Base-by-base conservation (phyloP, 2,888 invertebrate species). In the Conchocele bisecta region DNA sequence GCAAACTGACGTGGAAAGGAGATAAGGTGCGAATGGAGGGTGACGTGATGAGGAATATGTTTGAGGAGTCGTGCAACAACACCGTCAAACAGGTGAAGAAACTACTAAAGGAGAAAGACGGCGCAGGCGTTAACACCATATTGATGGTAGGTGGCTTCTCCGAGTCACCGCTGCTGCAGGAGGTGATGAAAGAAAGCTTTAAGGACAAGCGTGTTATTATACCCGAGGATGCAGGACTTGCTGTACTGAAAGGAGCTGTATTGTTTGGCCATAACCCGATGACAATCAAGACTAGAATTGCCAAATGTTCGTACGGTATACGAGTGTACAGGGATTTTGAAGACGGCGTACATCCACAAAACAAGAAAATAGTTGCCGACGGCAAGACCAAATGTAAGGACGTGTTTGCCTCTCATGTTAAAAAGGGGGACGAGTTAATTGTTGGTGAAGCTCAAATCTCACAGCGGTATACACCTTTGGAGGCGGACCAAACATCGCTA, bases 211-310 rank as follows among this genome's bases (percentile, higher is more conserved):
- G 76, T 11, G 46, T 83, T 1, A 79, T 81, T 20, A 78, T 79
- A 46, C 83, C 83, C 6, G 75, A 68, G 33, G 81, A 83, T 20
- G 79, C 81, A 11, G 80, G 80, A 11, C 51, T 83, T n/a, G 77
- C 73, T n/a, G 80, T 82, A 4, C 60, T 82, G 15, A 82, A 82
- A 50, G 82, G 82, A 15, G 82, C 80, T n/a, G 79, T 82, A 2
- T 51, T 80, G 13, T 80, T 69, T 75, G 82, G 80, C 4, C 79
- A 79, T 29, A 68, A 70, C 26, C 78, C 82, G 0, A 48, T 70
- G 5, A 71, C 73, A 15, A 79, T 80, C 39, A 50, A 60, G 5
- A 76, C 79, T 1, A 63, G 81, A 22, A 58, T 79, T 28, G 77
- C 79, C 26, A 79, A 72, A 56, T 79, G 53, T 31, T 77, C 79